Evolutionary conservation across 2,888 invertebrate species (phyloP), one percentile per base, ranked within the genome.

Genomic region (Drosophila paracracens): DNA sequence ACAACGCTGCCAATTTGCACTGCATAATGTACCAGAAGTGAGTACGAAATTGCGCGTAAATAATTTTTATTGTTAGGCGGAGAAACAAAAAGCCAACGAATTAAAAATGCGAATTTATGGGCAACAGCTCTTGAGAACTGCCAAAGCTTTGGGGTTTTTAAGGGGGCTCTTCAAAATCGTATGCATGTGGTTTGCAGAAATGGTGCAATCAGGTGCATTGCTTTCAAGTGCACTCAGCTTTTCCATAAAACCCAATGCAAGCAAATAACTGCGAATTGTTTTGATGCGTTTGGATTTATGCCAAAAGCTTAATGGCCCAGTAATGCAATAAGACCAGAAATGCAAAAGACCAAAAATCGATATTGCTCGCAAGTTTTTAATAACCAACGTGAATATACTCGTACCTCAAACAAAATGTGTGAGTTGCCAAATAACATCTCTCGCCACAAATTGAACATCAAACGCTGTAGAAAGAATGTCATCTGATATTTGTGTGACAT

Each of bases 41-140:
- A 73, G 73, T 74, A 73, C 72, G 87, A 87, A 90, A 87, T 87
- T 79, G 90, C 54, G 83, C 87, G 90, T 86, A 79, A 87, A 76
- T 86, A 88, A 87, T 90, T 78, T 66, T 72, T 66, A 84, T 88
- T 88, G 76, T 70, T 46, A 51, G 51, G 27, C 53, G 35, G 27
- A 38, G 35, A 56, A 33, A 43, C 13, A 16, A 21, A 72, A 53
- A 54, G n/a, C 40, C 18, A 63, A 65, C 53, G 54, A 59, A 65
- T 56, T 56, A 40, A n/a, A 38, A 33, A 50, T 27, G 31, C 0
- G 27, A 38, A 21, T 21, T 16, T 38, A 48, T 21, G 40, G 36
- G 10, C 53, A 18, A 74, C 69, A 74, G 70, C 70, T 68, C 61
- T 72, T 76, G 69, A 71, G 53, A 77, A 72, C 68, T 74, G 72